These are phyloP conservation scores for Bombus affinis DNA, from an alignment of 1,140 invertebrate genomes.

Conservation along the genomic window DNA sequence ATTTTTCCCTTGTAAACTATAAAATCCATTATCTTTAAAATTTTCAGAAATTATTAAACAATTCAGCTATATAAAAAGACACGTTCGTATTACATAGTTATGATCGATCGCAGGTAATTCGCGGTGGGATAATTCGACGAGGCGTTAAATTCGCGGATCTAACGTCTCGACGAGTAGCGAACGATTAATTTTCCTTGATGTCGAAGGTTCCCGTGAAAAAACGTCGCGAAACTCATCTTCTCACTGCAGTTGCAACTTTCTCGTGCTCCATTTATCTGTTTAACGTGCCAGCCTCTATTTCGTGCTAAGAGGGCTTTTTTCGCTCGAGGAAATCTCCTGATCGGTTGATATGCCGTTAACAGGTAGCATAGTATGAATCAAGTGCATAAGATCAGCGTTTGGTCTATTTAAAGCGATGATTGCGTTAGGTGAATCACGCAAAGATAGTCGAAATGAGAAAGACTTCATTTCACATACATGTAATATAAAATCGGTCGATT, in stretches of 20 bases:
- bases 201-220: conserved; percentile 35
- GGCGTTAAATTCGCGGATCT: conserved; percentile 52
- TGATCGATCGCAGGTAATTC: conserved; percentile 34
- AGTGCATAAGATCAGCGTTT: not conserved
- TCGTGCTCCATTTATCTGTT: conserved; percentile 38
- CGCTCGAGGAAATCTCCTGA: not conserved
- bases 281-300: conserved; percentile 17
- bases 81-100: not conserved
- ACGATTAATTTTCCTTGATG: conserved; percentile 56
- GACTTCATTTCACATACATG: not conserved
- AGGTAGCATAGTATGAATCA: not conserved
- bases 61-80: not conserved
- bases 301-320: not conserved
- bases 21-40: not conserved
- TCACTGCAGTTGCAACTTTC: conserved; percentile 7
- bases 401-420: not conserved
- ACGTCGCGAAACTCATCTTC: conserved; percentile 31
- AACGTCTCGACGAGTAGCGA: conserved; percentile 28
- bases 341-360: not conserved
- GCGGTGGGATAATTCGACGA: conserved; percentile 33
- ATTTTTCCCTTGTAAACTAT: not conserved
- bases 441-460: too few species aligned
- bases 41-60: not conserved
- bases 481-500: not conserved
- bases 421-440: too few species aligned